Evolutionary conservation across 1,140 invertebrate species (phyloP), one percentile per base, ranked within the genome.

Genomic region (Ooceraea biroi): DNA sequence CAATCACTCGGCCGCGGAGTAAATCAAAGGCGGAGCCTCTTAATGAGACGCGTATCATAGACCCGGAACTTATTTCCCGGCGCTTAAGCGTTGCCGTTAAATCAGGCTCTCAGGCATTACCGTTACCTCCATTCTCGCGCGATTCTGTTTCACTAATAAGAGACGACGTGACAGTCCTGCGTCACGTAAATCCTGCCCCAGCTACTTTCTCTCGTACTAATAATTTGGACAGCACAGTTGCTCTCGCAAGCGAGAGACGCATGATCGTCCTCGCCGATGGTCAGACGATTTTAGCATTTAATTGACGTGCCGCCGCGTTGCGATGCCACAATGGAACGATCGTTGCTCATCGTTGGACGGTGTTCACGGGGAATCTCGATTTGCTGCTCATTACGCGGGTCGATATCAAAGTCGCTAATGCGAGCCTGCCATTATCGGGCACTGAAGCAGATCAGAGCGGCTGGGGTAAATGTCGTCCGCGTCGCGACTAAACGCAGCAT

Each of bases 401-500:
- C 4, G 3, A 48, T 14, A 61, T n/a, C 46, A 19, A 60, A 19
- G 14, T 55, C 25, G 22, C 57, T 60, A 65, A 52, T 78, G 27
- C 36, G 36, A 36, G 36, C 68, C 44, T 3, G 58, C 50, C 86
- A 68, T 66, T 69, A 73, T 86, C 66, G 85, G 7, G 63, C 48
- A 41, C 58, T 50, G 30, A 63, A 19, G 25, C 65, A 36, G 48
- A 69, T 68, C 63, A 30, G 71, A 83, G 65, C 83, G 66, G 77
- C 60, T 69, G 27, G n/a, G 80, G 19, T 87, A 88, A 88, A 84
- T 69, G 77, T 61, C 82, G 58, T 25, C 58, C 22, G 36, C 36
- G 46, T 76, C 58, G 80, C 82, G 82, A 85, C 83, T 88, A 76
- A 87, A 87, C 85, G 85, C 73, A 72, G 58, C 71, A 25, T 71